These are phyloP conservation scores for Sabatieria punctata DNA, from an alignment of 2,888 invertebrate genomes.

Conservation along the genomic window DNA sequence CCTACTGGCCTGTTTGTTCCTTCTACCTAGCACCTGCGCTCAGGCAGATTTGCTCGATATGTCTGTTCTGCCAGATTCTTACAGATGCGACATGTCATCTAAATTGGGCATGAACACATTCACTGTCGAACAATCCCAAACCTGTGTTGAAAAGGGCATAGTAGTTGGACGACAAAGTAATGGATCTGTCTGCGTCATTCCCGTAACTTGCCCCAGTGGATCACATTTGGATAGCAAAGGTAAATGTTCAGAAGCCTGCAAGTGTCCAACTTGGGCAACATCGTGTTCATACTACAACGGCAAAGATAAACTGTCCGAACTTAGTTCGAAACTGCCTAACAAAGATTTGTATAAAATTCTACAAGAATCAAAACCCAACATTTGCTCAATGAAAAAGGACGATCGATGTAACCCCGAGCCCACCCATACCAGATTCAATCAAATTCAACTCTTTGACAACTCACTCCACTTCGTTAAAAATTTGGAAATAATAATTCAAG, in stretches of 20 bases:
- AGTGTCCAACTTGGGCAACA: background rate
- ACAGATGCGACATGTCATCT: background rate
- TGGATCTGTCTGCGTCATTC: background rate
- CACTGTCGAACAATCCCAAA: background rate
- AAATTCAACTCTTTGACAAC: background rate
- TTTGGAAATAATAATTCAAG: too few species aligned
- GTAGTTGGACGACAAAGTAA: background rate
- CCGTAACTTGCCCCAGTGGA: background rate
- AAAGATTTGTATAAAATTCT: background rate
- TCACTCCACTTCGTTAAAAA: too few species aligned
- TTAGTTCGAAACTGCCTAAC: too few species aligned
- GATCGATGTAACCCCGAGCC: background rate
- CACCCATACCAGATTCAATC: background rate
- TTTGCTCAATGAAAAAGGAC: background rate
- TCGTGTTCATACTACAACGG: background rate
- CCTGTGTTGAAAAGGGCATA: background rate
- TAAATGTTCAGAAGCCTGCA: background rate
- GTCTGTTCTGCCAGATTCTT: too few species aligned
- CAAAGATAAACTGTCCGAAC: too few species aligned
- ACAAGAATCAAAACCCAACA: background rate
- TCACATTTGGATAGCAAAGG: background rate
- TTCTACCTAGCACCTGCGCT: too few species aligned
- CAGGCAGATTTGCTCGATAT: too few species aligned
- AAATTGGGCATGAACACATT: background rate
- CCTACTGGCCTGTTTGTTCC: too few species aligned